Base-by-base conservation (phyloP, 2,888 invertebrate genomes). In the Arrhopalites spinosus region DNA sequence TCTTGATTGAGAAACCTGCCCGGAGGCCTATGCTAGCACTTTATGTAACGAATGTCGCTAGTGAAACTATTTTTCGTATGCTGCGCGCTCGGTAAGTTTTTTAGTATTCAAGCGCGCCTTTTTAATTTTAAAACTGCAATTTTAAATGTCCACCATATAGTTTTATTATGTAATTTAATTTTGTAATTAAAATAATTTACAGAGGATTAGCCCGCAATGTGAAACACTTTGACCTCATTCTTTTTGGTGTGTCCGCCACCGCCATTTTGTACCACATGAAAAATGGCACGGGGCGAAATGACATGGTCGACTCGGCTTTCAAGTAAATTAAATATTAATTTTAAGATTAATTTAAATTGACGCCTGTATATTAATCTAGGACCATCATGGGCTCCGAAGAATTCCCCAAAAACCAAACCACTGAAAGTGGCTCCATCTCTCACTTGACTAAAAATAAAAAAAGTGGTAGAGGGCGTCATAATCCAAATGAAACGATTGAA, bases 1-100 rank as follows among this genome's bases (percentile, higher is more conserved):
- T 95, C 84, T 83, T 91, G 47, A 88, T 94, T 64, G 94, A 95
- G 86, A 88, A 93, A 80, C 90, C 91, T 64, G 90, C 90, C 36
- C 88, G 94, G 81, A 88, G 93, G 75, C 88, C 90, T 5, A 86
- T 94, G 43, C 86, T 95, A 25, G 90, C 92, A 80, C 87, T 94
- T 25, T 94, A 95, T 85, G 91, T 94, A 27, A 90, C 92, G 56
- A 94, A 94, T 87, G 90, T 94, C 85, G 93, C 93, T 1, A 91
- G 92, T 1, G 93, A 93, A 86, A 91, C 92, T 0, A 84, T 92
- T 27, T 93, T 91, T 87, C 89, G 89, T 80, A 92, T 93, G 90
- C 88, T 90, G 1, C 76, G 80, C 1, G 61, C 82, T 0, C 79
- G 82, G 82, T 82, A 79, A 36, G 11, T 27, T 36, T 59, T 7